Conservation (phyloP, 2,113 vertebrate species). For the Erythrocercus mccallii region DNA sequence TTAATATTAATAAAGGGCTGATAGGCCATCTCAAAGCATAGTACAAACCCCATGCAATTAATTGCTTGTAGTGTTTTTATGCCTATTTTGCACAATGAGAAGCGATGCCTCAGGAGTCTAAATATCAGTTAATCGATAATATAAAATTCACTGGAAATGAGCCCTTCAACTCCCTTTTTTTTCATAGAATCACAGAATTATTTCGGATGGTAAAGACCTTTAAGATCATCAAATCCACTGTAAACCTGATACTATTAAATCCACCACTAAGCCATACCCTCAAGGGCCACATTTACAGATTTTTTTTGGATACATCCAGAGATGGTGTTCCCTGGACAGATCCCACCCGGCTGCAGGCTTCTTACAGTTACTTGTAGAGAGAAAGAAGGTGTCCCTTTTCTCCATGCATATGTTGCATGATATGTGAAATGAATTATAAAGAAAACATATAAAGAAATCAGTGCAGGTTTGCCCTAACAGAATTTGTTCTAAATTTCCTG, state of each 20-base stretch:
- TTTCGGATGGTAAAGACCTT: background rate
- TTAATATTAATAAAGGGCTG: constrained; percentile 78
- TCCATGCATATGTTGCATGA: background rate
- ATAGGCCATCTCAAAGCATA: constrained; percentile 68
- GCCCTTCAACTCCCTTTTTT: constrained; percentile 39
- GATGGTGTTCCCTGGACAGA: background rate
- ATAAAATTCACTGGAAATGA: constrained; percentile 64
- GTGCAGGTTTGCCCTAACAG: background rate
- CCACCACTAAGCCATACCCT: background rate
- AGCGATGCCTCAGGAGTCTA: constrained; percentile 56
- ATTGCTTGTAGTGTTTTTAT: constrained; percentile 76
- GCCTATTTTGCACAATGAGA: constrained; percentile 77
- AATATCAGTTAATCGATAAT: constrained; percentile 75
- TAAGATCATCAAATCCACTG: background rate
- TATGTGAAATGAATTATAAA: background rate
- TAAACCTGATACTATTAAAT: background rate
- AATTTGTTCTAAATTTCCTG: background rate
- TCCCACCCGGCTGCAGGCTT: background rate
- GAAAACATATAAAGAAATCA: background rate
- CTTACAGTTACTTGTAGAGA: background rate
- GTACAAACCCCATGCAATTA: constrained; percentile 69
- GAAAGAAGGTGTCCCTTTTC: background rate
- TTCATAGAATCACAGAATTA: background rate
- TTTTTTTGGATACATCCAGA: background rate
- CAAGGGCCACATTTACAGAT: accelerated